Base-by-base conservation (phyloP, 2,797 vertebrate species). In the Eremophila alpestris region DNA sequence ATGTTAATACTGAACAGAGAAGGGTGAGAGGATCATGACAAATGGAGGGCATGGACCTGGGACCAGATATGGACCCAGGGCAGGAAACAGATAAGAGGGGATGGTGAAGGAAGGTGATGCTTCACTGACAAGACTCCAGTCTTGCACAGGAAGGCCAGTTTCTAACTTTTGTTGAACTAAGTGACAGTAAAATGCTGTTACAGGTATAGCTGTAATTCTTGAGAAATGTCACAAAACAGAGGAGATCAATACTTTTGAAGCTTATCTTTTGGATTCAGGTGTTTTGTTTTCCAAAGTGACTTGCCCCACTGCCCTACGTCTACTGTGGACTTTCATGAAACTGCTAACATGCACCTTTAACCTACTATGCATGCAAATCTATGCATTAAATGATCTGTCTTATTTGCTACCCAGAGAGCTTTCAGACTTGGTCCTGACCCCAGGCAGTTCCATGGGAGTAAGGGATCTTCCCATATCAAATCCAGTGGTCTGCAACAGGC, bases 361-460 rank as follows among this genome's bases (percentile, higher is more conserved):
- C 34, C 48, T 52, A 1, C 29, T 38, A 4, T 41, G 26, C 40
- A 38, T 56, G n/a, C 23, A 89, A 87, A 87, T 63, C 54, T 38
- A 55, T 73, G 18, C 34, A 71, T 48, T 70, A 74, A 60, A 54
- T 77, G 5, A 5, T 67, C 54, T 65, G 19, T 43, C 5, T 64
- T 75, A 9, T 84, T 80, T 89, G 16, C 56, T 60, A 20, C 15
- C 7, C 29, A 32, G 55, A 43, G 67, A 81, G 27, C 5, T 84
- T 84, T 70, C 78, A 67, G 27, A 21, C 27, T 46, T 0, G 3
- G 36, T 75, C 36, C 73, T 78, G 51, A 86, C 65, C 58, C 26
- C 2, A 6, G 23, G 18, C 2, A 0, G 0, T 55, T 70, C 52
- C 36, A 18, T 2, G 11, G 40, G 12, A 13, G 4, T 48, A 22